Conservation (phyloP, 2,113 vertebrate species). For the Bucco capensis region DNA sequence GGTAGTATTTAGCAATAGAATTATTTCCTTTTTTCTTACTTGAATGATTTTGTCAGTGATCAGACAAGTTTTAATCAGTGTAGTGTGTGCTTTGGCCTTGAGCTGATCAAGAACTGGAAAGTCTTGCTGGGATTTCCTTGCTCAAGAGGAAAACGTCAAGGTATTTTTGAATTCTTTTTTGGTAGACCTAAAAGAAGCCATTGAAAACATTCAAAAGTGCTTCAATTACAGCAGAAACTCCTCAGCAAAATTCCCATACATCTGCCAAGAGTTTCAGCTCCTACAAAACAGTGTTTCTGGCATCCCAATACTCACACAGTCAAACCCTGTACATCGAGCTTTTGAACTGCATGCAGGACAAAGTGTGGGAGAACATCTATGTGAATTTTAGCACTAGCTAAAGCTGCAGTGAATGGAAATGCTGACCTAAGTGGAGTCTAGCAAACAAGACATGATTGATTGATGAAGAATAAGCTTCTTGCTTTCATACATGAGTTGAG, state of each 20-base stretch:
- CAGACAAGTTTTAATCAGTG: not conserved
- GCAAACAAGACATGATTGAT: not conserved
- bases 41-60: not conserved
- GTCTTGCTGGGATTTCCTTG: not conserved
- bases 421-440: not conserved
- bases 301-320: not conserved
- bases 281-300: not conserved
- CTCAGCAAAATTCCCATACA: not conserved
- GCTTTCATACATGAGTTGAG: not conserved
- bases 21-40: not conserved
- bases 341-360: not conserved
- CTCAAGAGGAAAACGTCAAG: not conserved
- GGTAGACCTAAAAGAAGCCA: not conserved
- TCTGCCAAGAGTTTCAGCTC: not conserved
- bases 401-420: not conserved
- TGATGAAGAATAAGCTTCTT: not conserved
- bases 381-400: not conserved
- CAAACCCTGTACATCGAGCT: not conserved
- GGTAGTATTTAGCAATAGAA: not conserved
- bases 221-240: not conserved
- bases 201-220: not conserved
- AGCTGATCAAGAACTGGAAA: not conserved
- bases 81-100: not conserved
- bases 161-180: not conserved
- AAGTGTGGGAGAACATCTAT: not conserved